Evolutionary conservation across 2,888 invertebrate species (phyloP).

Genomic region (Pollenia amentaria): DNA sequence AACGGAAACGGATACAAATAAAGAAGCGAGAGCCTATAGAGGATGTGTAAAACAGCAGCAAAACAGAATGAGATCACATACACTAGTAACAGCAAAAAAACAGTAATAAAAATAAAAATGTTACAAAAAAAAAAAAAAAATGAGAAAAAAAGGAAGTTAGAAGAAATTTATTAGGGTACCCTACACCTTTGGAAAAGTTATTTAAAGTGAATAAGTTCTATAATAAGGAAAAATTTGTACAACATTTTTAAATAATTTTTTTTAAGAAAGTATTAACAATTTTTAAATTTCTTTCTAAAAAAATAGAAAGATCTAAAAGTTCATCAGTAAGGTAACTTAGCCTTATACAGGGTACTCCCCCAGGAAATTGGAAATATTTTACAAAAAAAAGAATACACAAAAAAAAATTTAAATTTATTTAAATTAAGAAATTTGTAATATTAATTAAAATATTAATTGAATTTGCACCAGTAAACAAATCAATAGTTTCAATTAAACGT

Average conservation of each 20-base stretch:
- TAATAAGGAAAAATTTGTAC: background rate
- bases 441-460: too few relatives aligned
- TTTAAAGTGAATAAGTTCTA: background rate
- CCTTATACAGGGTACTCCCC: too few relatives aligned
- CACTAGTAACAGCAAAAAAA: conserved; percentile 35
- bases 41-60: conserved; percentile 67
- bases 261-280: too few relatives aligned
- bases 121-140: conserved; percentile 6
- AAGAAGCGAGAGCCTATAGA: conserved; percentile 60
- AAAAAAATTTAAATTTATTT: too few relatives aligned
- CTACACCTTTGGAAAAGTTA: background rate
- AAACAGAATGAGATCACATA: conserved; percentile 63
- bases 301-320: too few relatives aligned
- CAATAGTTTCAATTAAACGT: too few relatives aligned
- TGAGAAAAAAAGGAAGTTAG: conserved; percentile 16
- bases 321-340: too few relatives aligned
- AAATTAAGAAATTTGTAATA: too few relatives aligned
- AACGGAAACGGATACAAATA: conserved; percentile 72
- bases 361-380: too few relatives aligned
- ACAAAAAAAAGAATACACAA: too few relatives aligned
- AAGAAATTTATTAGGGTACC: background rate
- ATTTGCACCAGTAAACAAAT: too few relatives aligned
- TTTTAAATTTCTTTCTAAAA: too few relatives aligned
- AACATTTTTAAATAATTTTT: background rate
- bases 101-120: background rate